Base-by-base conservation (phyloP, 2,797 vertebrate genomes). In the Oryzias sinensis region DNA sequence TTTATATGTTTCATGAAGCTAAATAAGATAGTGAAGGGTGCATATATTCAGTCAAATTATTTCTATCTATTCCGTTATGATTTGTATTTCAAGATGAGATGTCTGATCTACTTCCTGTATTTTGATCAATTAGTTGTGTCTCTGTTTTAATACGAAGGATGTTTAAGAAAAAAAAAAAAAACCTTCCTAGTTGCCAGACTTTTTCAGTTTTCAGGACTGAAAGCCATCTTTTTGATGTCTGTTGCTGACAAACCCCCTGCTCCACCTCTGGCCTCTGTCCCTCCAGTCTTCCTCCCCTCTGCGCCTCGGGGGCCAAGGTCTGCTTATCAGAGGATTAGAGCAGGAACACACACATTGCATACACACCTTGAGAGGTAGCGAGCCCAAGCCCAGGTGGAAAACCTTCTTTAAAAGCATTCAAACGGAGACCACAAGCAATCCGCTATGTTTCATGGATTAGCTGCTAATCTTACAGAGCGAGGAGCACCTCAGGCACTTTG, bases 261-360 rank as follows among this genome's bases (percentile, higher is more conserved):
- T 68, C 74, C 68, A 80, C 74, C 72, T 79, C 68, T 74, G 66
- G 68, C 54, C 62, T 42, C 41, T 37, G 18, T 71, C 66, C 60
- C 65, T 63, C 49, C 20, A 16, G 4, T 52, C 33, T 48, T 68
- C 47, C 58, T 70, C 69, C 54, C 49, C 50, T 40, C 72, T 56
- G 60, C 45, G 65, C 77, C 70, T 77, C 55, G 43, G 68, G 61
- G 57, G 68, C 49, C 50, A 50, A 49, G 59, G 88, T 78, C 87
- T 88, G 86, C 86, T 82, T 89, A 88, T 88, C 89, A 67, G 73
- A 69, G 84, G 88, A 90, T 90, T 89, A 89, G 83, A 84, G 71
- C 74, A 59, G 63, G 74, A 75, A 77, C 72, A 72, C 33, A 37
- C 77, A 79, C 68, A 76, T 70, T 33, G 52, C 65, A 65, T 57